These are phyloP conservation scores for Bombus polaris DNA, from an alignment of 1,140 invertebrate genomes.

Conservation along the genomic window DNA sequence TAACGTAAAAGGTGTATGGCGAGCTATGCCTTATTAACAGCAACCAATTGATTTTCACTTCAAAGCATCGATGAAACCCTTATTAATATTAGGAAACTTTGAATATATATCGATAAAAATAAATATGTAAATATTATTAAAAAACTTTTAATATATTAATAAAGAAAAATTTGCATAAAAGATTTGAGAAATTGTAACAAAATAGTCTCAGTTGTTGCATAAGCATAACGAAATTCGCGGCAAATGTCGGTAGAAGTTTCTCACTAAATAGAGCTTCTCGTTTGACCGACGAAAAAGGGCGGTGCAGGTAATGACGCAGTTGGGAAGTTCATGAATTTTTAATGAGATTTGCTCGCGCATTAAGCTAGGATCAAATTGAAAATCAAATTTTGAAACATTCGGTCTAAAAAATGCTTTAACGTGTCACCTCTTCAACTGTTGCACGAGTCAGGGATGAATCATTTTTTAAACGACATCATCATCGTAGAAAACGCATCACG, in stretches of 20 bases:
- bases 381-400: not conserved
- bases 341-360: not conserved
- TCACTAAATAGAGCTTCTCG: not conserved
- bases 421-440: not conserved
- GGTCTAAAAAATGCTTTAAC: not conserved
- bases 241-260: not conserved
- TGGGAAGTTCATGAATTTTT: not conserved
- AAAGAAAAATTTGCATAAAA: not conserved
- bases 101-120: not conserved
- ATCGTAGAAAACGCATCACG: not conserved
- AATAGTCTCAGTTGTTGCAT: not conserved
- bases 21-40: not conserved
- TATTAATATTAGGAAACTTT: too few species aligned
- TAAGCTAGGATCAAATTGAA: not conserved
- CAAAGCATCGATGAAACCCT: too few species aligned
- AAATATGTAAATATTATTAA: not conserved
- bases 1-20: too few species aligned
- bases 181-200: not conserved
- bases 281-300: not conserved
- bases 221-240: not conserved
- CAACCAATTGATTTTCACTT: too few species aligned
- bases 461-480: not conserved
- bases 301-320: not conserved
- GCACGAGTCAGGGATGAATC: not conserved
- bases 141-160: not conserved